phyloP scores from a whole-genome alignment of 2,888 invertebrate species.

The Scaptomyza flava region DNA sequence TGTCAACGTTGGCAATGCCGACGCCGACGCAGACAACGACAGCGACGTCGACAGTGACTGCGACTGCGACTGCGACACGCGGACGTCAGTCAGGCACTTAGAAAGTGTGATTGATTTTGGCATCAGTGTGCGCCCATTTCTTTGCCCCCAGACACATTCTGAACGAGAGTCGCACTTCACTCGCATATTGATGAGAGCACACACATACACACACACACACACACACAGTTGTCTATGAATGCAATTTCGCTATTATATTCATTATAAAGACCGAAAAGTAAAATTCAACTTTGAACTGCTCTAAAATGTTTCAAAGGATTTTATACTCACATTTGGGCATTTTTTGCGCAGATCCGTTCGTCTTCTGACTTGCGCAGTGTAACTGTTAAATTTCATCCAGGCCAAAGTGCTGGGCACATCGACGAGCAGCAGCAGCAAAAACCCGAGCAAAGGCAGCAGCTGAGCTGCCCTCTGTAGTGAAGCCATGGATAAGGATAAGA shows the following conservation, averaged over 20 bases:
- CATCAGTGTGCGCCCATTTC: constrained; percentile 77
- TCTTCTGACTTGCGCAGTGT: constrained; percentile 59
- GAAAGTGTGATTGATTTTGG: constrained; percentile 82
- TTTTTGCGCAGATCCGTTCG: constrained; percentile 75
- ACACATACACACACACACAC: constrained; percentile 17
- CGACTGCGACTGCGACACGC: constrained; percentile 37
- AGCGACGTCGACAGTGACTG: constrained; percentile 14
- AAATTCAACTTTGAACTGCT: neutral
- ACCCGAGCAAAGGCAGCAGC: constrained; percentile 11
- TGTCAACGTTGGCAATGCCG: constrained; percentile 38
- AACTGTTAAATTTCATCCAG: constrained; percentile 77
- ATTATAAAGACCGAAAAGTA: neutral
- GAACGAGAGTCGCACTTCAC: constrained; percentile 61
- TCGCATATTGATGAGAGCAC: constrained; percentile 62
- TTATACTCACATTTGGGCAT: constrained; percentile 75
- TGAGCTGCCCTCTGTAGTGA: constrained; percentile 11
- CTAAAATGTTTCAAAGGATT: neutral
- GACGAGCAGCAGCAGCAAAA: constrained; percentile 33
- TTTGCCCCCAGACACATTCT: constrained; percentile 65
- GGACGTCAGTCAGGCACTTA: constrained; percentile 54
- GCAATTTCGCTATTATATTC: constrained; percentile 1
- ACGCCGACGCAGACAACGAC: constrained; percentile 17
- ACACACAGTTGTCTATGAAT: neutral
- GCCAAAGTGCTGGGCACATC: constrained; percentile 30
- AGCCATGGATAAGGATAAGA: neutral